phyloP scores from a whole-genome alignment of 2,113 vertebrate genomes.

The Petrocephalus zakoni region DNA sequence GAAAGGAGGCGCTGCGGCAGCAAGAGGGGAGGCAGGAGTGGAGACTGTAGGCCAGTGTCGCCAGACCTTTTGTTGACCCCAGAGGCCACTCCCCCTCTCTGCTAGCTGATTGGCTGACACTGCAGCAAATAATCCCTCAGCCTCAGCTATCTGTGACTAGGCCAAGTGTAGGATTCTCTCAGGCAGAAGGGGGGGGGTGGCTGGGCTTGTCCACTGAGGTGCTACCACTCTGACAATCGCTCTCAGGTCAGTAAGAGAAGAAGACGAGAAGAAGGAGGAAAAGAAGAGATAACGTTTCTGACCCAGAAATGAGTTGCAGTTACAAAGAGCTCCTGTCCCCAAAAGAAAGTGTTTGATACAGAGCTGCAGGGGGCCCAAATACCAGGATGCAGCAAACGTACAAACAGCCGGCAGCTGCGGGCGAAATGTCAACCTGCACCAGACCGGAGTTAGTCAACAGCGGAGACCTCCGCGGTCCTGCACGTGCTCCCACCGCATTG shows the following conservation, averaged over 20 bases:
- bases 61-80: neutral
- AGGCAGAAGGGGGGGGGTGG: neutral
- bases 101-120: neutral
- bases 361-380: conserved; percentile 19
- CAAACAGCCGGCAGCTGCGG: conserved; percentile 8
- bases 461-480: neutral
- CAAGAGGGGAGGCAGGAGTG: neutral
- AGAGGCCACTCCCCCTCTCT: neutral
- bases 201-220: neutral
- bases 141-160: neutral
- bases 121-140: neutral
- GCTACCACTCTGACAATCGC: neutral
- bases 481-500: neutral
- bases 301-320: neutral
- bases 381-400: neutral
- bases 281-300: neutral
- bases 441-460: neutral
- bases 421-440: neutral
- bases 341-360: neutral
- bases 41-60: neutral
- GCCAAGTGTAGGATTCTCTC: neutral
- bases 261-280: neutral
- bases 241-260: neutral
- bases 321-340: neutral
- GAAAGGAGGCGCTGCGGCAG: neutral